Percentiles rank a stretch among this genome's conserved stretches.
phyloP scores from a whole-genome alignment of 1,140 invertebrate species.

The Oedothorax gibbosus region DNA sequence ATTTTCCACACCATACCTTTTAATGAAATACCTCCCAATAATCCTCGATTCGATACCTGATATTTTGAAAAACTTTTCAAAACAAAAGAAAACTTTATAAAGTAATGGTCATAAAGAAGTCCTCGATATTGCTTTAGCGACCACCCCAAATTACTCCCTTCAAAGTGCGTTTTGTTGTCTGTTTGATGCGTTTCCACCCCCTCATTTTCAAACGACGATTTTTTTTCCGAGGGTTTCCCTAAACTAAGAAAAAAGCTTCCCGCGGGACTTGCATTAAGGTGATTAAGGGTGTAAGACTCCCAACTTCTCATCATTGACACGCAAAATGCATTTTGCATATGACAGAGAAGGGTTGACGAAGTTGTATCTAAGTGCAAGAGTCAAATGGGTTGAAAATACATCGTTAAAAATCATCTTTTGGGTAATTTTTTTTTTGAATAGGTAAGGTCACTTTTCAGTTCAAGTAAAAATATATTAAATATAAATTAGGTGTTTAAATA shows the following conservation, averaged over 20 bases:
- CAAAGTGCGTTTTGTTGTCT: slow-evolving; percentile 59
- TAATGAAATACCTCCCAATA: background rate
- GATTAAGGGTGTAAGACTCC: slow-evolving; percentile 45
- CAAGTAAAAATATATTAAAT: too few relatives aligned
- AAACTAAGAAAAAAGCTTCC: slow-evolving; percentile 9
- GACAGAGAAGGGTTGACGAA: too few relatives aligned
- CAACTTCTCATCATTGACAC: slow-evolving; percentile 50
- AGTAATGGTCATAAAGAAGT: background rate
- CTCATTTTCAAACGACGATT: background rate
- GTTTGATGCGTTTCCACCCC: slow-evolving; percentile 29
- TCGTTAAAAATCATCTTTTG: too few relatives aligned
- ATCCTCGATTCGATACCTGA: too few relatives aligned
- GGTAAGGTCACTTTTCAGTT: too few relatives aligned
- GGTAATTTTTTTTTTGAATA: too few relatives aligned
- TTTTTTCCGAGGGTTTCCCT: slow-evolving; percentile 27
- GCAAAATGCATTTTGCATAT: slow-evolving; percentile 50
- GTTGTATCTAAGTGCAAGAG: too few relatives aligned
- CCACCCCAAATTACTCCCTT: slow-evolving; percentile 35
- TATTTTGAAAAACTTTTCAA: too few relatives aligned
- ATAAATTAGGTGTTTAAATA: too few relatives aligned
- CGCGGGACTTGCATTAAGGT: slow-evolving; percentile 43
- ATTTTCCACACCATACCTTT: background rate
- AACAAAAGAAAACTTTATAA: too few relatives aligned
- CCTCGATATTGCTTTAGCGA: slow-evolving; percentile 4
- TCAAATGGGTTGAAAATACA: too few relatives aligned